Base-by-base conservation (phyloP, 2,797 vertebrate species). In the Varecia variegata region DNA sequence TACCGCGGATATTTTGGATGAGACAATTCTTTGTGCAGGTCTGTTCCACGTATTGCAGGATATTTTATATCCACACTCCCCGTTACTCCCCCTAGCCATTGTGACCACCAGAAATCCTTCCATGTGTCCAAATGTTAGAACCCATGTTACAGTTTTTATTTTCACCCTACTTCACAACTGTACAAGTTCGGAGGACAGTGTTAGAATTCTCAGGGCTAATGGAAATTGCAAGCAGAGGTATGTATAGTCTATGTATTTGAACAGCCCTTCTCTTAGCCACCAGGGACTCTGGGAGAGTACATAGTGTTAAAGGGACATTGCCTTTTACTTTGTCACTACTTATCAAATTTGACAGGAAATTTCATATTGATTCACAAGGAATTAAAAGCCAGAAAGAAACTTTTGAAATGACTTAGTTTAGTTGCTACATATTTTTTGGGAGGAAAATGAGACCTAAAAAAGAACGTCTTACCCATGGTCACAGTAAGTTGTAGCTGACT, bases 391-490 rank as follows among this genome's bases (percentile, higher is more conserved):
- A 92, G 23, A 92, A 74, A 79, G 35, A 89, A 18, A 27, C 38
- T 85, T 95, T 87, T 45, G 43, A 95, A 96, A 65, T 85, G 30
- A 65, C 18, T 60, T 65, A 70, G 30, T 90, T 88, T 47, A 54
- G 18, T 96, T 87, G 35, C 14, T 80, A 73, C 6, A 7, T 88
- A 70, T 43, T 52, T 87, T 77, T 94, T 77, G 6, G 93, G 13
- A 81, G 23, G 45, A 90, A 88, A 83, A 83, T 87, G 45, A 94
- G 43, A 92, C 38, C 35, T 21, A 68, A 82, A 87, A 68, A 60
- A 73, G 38, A 90, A 84, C 80, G 27, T 60, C 68, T 90, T 90
- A 10, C 65, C 81, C 32, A 50, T 77, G 32, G 25, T 88, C 45
- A 94, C 6, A 60, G 40, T 85, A 67, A 97, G 17, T 65, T 71